Evolutionary conservation across 1,140 invertebrate genomes (phyloP), one percentile per base, ranked within the genome.

Genomic region (Polyergus mexicanus): DNA sequence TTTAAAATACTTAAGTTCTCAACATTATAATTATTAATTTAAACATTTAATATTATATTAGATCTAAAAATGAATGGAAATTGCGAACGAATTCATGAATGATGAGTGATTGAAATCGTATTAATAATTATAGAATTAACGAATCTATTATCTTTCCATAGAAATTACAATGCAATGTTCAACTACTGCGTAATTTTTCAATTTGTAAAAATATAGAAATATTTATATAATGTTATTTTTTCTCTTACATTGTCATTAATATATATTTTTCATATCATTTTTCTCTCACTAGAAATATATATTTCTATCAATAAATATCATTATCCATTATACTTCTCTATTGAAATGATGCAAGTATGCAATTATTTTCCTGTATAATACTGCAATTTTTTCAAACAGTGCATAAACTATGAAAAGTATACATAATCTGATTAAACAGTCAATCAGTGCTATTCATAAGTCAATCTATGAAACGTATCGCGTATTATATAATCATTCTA

Each of bases 401-500:
- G 85, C 51, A 86, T 85, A 90, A 75, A 88, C 63, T 86, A 87
- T 60, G 78, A 87, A 77, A 63, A 92, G 28, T 87, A 91, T 88
- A 88, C 83, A 91, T 88, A 92, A 89, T 89, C 80, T 90, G 85
- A 92, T 83, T 75, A 90, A 86, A 88, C 75, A 63, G 88, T 89
- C 91, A 93, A 88, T 92, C 91, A 92, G 88, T 92, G 89, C 88
- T 93, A 92, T 90, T 87, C 86, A 91, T 89, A 85, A 93, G 90
- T 93, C 92, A 85, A 89, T 92, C 88, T 89, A 85, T 91, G 92
- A 92, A 86, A 86, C 81, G 75, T 89, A 90, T 87, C 84, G 91
- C 91, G 90, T 92, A 94, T 94, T 94, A 92, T 94, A 51, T 51
- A 94, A 92, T 91, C 90, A 87, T 92, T 94, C 91, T 93, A 92